A percentile compares a stretch with the other conserved stretches of the same genome.
Evolutionary conservation across 2,113 vertebrate species (phyloP).

Genomic region (Hypanus sabinus): DNA sequence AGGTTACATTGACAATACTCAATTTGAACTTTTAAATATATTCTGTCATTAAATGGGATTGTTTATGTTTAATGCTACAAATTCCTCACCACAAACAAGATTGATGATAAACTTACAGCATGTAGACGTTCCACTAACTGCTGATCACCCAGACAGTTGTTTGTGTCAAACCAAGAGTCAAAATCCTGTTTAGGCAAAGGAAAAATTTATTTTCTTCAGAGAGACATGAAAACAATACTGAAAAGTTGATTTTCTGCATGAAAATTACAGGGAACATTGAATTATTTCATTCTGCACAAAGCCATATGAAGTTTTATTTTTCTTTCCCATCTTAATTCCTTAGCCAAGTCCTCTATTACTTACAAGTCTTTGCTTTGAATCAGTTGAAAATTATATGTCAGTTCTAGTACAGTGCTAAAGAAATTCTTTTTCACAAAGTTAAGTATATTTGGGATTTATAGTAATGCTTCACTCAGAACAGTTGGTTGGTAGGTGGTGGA

Average conservation of each 20-base stretch:
- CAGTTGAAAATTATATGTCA: not conserved
- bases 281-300: not conserved
- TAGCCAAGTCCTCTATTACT: not conserved
- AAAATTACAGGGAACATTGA: not conserved
- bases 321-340: not conserved
- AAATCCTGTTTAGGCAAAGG: conserved; percentile 62
- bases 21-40: not conserved
- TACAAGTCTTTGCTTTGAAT: too few species aligned
- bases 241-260: not conserved
- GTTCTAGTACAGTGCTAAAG: not conserved
- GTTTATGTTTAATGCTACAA: not conserved
- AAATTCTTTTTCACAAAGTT: not conserved
- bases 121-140: conserved; percentile 83
- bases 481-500: not conserved
- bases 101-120: conserved; percentile 61
- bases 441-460: not conserved
- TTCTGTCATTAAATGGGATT: not conserved
- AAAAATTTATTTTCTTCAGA: not conserved
- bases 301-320: not conserved
- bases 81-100: not conserved
- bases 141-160: conserved; percentile 83
- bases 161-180: conserved; percentile 86
- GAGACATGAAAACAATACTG: not conserved
- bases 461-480: too few species aligned
- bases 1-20: not conserved